Conservation (phyloP, 1,140 invertebrate genomes). For the Trachelipus rathkii region DNA sequence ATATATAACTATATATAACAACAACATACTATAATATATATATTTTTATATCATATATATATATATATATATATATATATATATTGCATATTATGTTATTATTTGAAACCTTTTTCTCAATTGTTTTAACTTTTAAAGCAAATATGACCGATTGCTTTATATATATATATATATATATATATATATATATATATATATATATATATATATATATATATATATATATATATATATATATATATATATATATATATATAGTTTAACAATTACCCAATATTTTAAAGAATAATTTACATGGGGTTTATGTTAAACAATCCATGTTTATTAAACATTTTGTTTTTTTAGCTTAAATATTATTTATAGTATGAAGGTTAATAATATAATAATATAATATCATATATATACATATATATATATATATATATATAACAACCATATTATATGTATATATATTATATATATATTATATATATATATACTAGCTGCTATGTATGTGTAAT, state of each 20-base stretch:
- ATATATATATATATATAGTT: not conserved
- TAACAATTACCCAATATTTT: not conserved
- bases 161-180: not conserved
- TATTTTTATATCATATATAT: not conserved
- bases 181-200: not conserved
- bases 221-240: constrained; percentile 2
- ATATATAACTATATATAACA: too few species aligned
- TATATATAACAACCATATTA: too few species aligned
- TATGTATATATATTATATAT: too few species aligned
- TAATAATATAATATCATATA: too few species aligned
- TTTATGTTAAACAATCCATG: too few species aligned
- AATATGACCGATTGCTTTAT: not conserved
- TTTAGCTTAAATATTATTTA: not conserved
- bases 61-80: not conserved
- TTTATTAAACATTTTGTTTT: not conserved
- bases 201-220: not conserved
- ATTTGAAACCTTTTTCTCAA: not conserved
- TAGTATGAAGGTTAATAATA: too few species aligned
- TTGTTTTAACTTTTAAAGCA: not conserved
- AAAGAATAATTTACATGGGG: too few species aligned
- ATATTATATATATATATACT: too few species aligned
- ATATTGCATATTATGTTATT: not conserved
- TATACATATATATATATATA: too few species aligned
- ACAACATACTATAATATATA: too few species aligned
- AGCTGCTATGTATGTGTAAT: too few species aligned